These are phyloP conservation scores for Sus cebifrons DNA, from an alignment of 2,797 vertebrate genomes.

Conservation along the genomic window DNA sequence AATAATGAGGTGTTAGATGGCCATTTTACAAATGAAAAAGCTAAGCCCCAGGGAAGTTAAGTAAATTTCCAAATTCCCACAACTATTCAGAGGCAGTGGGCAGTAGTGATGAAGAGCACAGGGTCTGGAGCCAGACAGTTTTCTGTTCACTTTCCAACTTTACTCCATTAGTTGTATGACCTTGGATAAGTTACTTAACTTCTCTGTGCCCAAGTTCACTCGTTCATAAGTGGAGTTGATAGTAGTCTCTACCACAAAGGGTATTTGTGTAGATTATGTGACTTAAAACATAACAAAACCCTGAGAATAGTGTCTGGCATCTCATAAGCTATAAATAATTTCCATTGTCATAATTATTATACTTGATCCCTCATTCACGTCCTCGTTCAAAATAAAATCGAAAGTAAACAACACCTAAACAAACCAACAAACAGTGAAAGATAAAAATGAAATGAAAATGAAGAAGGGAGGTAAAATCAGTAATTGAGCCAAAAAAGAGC, in stretches of 20 bases:
- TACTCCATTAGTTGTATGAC: background rate
- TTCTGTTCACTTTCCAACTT: background rate
- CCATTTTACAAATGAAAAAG: background rate
- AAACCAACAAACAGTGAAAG: background rate
- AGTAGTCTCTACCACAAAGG: background rate
- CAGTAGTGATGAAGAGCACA: background rate
- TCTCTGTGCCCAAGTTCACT: background rate
- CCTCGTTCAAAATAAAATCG: background rate
- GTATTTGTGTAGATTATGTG: background rate
- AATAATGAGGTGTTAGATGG: background rate
- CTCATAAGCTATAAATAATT: conserved; percentile 10
- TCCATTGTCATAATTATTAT: background rate
- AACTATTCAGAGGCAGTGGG: background rate
- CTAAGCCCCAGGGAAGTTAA: background rate
- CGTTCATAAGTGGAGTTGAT: background rate
- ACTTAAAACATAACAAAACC: background rate
- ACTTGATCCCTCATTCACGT: background rate
- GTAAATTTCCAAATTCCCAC: background rate
- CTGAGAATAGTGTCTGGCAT: background rate
- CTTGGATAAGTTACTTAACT: background rate
- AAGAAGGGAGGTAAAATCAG: background rate
- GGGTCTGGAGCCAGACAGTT: background rate
- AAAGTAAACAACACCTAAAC: conserved; percentile 25
- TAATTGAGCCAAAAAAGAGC: background rate
- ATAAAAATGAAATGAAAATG: background rate